These are phyloP conservation scores for Nudaria mundana DNA, from an alignment of 2,888 invertebrate species.

Conservation along the genomic window DNA sequence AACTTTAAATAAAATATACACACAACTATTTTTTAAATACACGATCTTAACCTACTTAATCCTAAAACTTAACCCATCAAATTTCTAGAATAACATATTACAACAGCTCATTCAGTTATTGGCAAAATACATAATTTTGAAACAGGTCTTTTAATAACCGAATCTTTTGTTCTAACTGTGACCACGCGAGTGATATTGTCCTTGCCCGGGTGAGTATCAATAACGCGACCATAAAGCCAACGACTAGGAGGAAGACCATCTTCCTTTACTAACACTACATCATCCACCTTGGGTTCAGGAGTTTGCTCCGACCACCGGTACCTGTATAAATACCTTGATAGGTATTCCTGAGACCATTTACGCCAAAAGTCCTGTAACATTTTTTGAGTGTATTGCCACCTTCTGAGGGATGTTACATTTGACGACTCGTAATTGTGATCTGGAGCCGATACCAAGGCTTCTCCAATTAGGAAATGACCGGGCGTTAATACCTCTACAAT, in stretches of 20 bases:
- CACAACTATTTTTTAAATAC: no score
- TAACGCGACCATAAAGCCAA: conserved; percentile 2
- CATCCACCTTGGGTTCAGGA: conserved; percentile 5
- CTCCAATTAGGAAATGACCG: no score
- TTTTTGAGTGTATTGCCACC: conserved; percentile 26
- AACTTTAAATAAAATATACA: no score
- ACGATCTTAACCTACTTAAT: no score
- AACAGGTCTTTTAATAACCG: conserved; percentile 6
- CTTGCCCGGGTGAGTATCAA: background rate
- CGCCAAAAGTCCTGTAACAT: conserved; percentile 24
- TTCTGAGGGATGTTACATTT: conserved; percentile 7
- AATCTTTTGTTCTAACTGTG: conserved; percentile 6
- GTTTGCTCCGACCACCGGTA: conserved; percentile 4
- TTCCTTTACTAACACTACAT: conserved; percentile 4
- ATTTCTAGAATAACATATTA: no score
- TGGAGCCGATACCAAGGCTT: no score
- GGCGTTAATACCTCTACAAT: no score
- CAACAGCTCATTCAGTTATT: no score
- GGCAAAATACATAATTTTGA: conserved; percentile 3
- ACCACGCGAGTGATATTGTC: conserved; percentile 7
- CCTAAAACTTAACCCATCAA: no score
- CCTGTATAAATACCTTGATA: background rate
- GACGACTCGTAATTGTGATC: background rate
- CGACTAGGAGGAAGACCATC: background rate
- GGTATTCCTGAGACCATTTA: conserved; percentile 15